These are phyloP conservation scores for Botia kubotai DNA, from an alignment of 2,797 vertebrate genomes.

Conservation along the genomic window DNA sequence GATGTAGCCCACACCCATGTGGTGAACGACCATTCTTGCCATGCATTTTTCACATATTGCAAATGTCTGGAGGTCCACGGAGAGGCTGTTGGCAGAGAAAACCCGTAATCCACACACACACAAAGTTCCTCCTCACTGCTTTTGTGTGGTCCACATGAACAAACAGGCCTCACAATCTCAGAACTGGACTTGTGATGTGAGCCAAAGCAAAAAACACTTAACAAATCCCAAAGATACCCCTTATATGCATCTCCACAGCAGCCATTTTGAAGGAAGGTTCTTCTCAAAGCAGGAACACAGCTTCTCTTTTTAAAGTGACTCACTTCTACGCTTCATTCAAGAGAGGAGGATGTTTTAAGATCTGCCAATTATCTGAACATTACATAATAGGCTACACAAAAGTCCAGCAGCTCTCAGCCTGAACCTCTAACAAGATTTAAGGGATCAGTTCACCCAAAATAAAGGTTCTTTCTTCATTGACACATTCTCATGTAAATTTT, in stretches of 20 bases:
- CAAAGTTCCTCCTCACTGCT: slow-evolving; percentile 42
- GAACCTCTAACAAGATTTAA: slow-evolving; percentile 1
- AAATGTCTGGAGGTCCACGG: slow-evolving; percentile 69
- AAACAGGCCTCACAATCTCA: slow-evolving; percentile 58
- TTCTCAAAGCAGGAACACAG: slow-evolving; percentile 34
- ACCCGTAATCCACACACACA: slow-evolving; percentile 52
- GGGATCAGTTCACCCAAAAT: neutral
- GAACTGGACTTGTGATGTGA: slow-evolving; percentile 48
- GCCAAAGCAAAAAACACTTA: neutral
- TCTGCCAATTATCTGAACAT: slow-evolving; percentile 27
- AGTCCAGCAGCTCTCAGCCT: neutral
- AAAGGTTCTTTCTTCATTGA: neutral
- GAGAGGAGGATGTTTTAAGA: slow-evolving; percentile 6
- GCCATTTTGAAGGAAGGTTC: slow-evolving; percentile 38
- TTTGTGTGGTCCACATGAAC: slow-evolving; percentile 70
- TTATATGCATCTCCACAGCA: slow-evolving; percentile 17
- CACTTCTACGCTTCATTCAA: slow-evolving; percentile 7
- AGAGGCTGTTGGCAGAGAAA: slow-evolving; percentile 61
- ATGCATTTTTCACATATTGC: slow-evolving; percentile 72
- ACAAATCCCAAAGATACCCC: neutral
- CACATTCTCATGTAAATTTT: neutral
- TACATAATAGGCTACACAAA: slow-evolving; percentile 4
- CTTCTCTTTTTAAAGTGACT: slow-evolving; percentile 26
- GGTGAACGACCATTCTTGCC: slow-evolving; percentile 66
- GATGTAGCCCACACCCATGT: slow-evolving; percentile 77